These are phyloP conservation scores for Channa maculata DNA, from an alignment of 2,113 vertebrate species.

Conservation along the genomic window DNA sequence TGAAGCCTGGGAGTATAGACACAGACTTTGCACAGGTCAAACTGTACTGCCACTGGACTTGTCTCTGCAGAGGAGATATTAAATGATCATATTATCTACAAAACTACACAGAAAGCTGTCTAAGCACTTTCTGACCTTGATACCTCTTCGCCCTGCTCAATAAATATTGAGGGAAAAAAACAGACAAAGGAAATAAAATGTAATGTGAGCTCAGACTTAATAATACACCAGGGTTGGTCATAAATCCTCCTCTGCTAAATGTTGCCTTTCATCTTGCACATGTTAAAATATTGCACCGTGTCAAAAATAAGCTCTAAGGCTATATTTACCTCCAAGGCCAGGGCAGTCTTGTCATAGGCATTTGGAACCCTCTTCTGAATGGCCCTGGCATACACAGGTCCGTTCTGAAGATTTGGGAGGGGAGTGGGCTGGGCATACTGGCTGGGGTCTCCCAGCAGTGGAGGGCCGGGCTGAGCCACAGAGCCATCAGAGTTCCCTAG, in stretches of 20 bases:
- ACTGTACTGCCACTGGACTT: background rate
- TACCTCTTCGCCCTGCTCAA: slow-evolving; percentile 16
- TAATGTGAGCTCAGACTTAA: slow-evolving; percentile 1
- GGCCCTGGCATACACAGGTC: slow-evolving; percentile 97
- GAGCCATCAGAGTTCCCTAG: slow-evolving; percentile 92
- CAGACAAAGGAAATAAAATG: slow-evolving; percentile 17
- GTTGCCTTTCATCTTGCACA: slow-evolving; percentile 6
- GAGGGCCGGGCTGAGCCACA: slow-evolving; percentile 81
- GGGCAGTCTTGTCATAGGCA: slow-evolving; percentile 99
- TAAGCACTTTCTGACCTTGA: slow-evolving; percentile 19
- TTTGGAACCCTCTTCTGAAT: slow-evolving; percentile 99
- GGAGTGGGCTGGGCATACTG: slow-evolving; percentile 98
- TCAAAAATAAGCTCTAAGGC: background rate
- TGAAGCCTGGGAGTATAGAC: background rate
- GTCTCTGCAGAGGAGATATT: slow-evolving; percentile 7
- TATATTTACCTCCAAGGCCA: slow-evolving; percentile 95
- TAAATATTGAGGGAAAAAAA: slow-evolving; percentile 12
- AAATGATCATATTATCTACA: slow-evolving; percentile 5
- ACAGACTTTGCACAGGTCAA: background rate
- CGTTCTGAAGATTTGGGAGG: slow-evolving; percentile 98
- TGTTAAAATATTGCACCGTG: background rate
- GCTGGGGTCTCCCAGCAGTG: slow-evolving; percentile 93
- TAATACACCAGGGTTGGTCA: slow-evolving; percentile 1
- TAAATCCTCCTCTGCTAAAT: background rate
- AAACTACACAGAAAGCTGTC: background rate